phyloP scores from a whole-genome alignment of 2,888 invertebrate genomes.

The Cryptocheilus praepositus region DNA sequence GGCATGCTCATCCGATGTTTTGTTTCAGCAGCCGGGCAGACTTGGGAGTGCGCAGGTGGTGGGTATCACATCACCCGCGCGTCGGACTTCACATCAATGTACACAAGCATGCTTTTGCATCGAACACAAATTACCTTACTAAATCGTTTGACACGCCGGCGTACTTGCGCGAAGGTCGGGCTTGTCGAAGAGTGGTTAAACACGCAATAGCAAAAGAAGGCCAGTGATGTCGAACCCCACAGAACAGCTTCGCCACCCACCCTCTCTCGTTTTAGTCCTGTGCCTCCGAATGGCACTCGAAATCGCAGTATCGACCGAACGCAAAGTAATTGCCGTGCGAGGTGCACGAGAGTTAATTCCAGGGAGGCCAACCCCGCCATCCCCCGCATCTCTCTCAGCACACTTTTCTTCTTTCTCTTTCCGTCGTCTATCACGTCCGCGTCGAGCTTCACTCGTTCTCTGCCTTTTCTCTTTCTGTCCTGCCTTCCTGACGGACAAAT shows the following conservation, averaged over 20 bases:
- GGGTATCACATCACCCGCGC: too few relatives aligned
- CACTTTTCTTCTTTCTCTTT: conserved; percentile 13
- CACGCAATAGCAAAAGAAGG: too few relatives aligned
- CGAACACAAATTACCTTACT: conserved; percentile 50
- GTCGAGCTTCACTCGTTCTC: conserved; percentile 8
- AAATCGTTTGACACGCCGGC: conserved; percentile 45
- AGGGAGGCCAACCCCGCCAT: conserved; percentile 22
- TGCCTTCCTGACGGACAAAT: conserved; percentile 51
- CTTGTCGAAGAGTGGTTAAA: too few relatives aligned
- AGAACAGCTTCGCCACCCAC: too few relatives aligned
- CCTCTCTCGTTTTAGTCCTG: neutral
- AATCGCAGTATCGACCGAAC: conserved; percentile 41
- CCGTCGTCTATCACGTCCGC: neutral
- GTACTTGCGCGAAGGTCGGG: neutral
- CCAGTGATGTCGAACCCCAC: too few relatives aligned
- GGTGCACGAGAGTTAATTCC: conserved; percentile 47
- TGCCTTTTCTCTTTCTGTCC: conserved; percentile 11
- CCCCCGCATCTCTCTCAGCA: conserved; percentile 5
- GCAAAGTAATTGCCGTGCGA: conserved; percentile 46
- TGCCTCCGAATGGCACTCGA: conserved; percentile 7
- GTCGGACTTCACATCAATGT: too few relatives aligned
- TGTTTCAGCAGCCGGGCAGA: too few relatives aligned
- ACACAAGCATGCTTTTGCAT: conserved; percentile 48
- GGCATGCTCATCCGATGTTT: too few relatives aligned
- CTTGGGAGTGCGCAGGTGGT: too few relatives aligned